These are phyloP conservation scores for Dryobota labecula DNA, from an alignment of 2,888 invertebrate genomes.

Conservation along the genomic window DNA sequence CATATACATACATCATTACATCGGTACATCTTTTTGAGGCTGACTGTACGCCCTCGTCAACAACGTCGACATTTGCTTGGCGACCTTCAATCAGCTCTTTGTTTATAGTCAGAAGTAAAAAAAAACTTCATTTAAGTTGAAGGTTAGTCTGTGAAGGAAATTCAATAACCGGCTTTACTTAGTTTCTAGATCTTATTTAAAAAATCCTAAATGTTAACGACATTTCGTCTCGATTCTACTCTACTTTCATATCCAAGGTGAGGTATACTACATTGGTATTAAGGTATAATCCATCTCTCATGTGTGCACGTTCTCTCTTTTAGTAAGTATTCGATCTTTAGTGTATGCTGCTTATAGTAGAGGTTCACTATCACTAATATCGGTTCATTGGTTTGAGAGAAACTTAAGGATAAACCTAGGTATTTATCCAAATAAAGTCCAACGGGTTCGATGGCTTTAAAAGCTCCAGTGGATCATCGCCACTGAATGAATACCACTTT, in stretches of 20 bases:
- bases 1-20: too few species aligned
- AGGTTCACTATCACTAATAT: neutral
- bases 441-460: neutral
- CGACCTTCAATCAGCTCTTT: constrained; percentile 32
- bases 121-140: constrained; percentile 17
- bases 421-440: neutral
- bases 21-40: neutral
- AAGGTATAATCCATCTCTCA: neutral
- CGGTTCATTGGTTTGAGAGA: neutral
- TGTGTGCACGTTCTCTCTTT: neutral
- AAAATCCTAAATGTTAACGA: constrained; percentile 23
- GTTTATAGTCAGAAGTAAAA: constrained; percentile 17
- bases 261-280: neutral
- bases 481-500: neutral
- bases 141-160: constrained; percentile 30
- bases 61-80: neutral
- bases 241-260: neutral
- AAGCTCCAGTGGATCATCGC: neutral
- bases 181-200: constrained; percentile 4
- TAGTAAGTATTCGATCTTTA: neutral
- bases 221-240: neutral
- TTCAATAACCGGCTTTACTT: constrained; percentile 2
- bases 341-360: too few species aligned
- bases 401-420: neutral
- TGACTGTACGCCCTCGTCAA: neutral